Conservation (phyloP, 2,113 vertebrate species). For the Dicrurus megarhynchus region DNA sequence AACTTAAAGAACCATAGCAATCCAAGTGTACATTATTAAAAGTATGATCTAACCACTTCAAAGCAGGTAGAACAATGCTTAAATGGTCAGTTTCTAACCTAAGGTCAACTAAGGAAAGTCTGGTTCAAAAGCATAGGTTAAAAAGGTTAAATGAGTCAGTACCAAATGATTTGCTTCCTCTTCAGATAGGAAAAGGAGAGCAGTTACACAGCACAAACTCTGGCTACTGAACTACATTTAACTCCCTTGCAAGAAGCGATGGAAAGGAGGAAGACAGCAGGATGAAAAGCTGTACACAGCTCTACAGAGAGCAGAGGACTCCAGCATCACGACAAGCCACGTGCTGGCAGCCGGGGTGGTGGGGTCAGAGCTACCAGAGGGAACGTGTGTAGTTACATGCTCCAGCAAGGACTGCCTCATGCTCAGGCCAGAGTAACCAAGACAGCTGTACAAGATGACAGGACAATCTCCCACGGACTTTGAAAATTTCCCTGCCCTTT, state of each 20-base stretch:
- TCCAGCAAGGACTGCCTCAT: background rate
- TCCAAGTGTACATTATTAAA: background rate
- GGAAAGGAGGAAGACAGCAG: background rate
- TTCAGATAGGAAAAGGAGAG: background rate
- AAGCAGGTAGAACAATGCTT: background rate
- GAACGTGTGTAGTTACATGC: background rate
- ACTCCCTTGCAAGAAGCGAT: background rate
- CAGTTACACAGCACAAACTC: background rate
- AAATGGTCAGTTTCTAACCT: background rate
- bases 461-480: background rate
- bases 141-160: background rate
- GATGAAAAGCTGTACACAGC: background rate
- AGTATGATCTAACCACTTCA: background rate
- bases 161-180: background rate
- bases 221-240: background rate
- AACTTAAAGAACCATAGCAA: background rate
- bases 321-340: fast-evolving
- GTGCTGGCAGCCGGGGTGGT: fast-evolving
- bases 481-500: background rate
- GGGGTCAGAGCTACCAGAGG: background rate
- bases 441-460: background rate
- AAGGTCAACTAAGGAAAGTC: background rate
- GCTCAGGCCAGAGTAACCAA: background rate
- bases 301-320: background rate
- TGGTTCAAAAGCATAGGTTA: background rate